phyloP scores from a whole-genome alignment of 2,888 invertebrate genomes.

The Volucella zonaria region DNA sequence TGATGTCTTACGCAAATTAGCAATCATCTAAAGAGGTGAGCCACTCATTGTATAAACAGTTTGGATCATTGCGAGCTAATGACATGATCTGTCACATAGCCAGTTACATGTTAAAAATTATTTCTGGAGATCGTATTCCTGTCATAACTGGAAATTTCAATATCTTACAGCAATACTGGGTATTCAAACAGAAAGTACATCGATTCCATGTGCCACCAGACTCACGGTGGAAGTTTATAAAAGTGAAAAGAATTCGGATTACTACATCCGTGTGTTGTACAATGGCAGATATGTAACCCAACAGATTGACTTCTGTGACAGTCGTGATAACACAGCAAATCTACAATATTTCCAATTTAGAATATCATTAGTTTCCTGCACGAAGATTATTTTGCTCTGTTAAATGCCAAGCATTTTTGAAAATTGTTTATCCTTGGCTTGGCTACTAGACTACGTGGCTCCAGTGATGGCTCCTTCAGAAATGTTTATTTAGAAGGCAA shows the following conservation, averaged over 20 bases:
- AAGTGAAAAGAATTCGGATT: slow-evolving; percentile 86
- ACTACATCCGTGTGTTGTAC: slow-evolving; percentile 91
- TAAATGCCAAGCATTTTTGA: slow-evolving; percentile 95
- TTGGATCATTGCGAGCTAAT: slow-evolving; percentile 90
- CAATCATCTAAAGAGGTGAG: slow-evolving; percentile 86
- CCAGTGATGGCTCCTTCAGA: too few species aligned
- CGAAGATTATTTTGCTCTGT: slow-evolving; percentile 91
- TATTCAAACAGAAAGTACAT: slow-evolving; percentile 83
- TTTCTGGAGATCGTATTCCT: slow-evolving; percentile 92
- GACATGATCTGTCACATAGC: slow-evolving; percentile 92
- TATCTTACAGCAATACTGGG: slow-evolving; percentile 92
- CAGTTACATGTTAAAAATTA: slow-evolving; percentile 91
- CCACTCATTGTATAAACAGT: slow-evolving; percentile 85
- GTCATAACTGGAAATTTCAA: slow-evolving; percentile 95
- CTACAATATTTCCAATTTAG: slow-evolving; percentile 93
- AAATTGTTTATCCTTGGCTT: too few species aligned
- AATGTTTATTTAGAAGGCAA: too few species aligned
- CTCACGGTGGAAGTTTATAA: slow-evolving; percentile 94
- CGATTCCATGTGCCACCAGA: slow-evolving; percentile 93
- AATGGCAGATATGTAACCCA: slow-evolving; percentile 94
- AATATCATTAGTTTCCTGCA: slow-evolving; percentile 93
- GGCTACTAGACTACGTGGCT: too few species aligned
- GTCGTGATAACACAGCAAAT: slow-evolving; percentile 84
- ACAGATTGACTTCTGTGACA: slow-evolving; percentile 90
- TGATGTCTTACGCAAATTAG: slow-evolving; percentile 93